Conservation (phyloP, 2,797 vertebrate species). For the Centroberyx gerrardi region DNA sequence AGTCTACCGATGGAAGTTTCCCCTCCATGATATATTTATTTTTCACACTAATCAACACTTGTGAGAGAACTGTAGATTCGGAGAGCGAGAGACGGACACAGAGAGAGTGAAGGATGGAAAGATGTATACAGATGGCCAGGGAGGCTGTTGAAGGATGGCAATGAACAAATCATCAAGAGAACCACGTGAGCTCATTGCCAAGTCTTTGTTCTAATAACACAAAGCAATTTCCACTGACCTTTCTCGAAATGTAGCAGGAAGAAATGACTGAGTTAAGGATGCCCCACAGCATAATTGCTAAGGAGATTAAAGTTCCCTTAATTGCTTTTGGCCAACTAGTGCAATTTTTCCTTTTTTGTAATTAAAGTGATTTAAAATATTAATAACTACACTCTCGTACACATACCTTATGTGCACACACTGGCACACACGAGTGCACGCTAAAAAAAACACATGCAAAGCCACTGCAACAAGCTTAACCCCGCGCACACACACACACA, state of each 20-base stretch:
- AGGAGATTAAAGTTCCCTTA: constrained; percentile 96
- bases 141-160: constrained; percentile 71
- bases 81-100: constrained; percentile 46
- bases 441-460: constrained; percentile 25
- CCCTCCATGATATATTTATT: constrained; percentile 59
- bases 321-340: constrained; percentile 97
- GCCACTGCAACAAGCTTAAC: constrained; percentile 56
- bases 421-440: neutral
- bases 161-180: constrained; percentile 69
- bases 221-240: constrained; percentile 92
- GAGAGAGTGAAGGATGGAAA: constrained; percentile 54
- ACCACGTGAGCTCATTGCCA: constrained; percentile 74
- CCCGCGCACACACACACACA: constrained; percentile 47
- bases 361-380: constrained; percentile 98
- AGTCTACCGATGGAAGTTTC: constrained; percentile 26
- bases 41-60: constrained; percentile 79
- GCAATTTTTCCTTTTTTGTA: constrained; percentile 94
- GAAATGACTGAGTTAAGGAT: constrained; percentile 92
- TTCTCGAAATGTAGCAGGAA: constrained; percentile 88
- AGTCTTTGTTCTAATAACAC: constrained; percentile 90
- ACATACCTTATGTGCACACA: constrained; percentile 34
- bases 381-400: constrained; percentile 88
- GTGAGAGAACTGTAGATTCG: constrained; percentile 39
- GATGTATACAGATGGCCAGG: constrained; percentile 77
- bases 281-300: constrained; percentile 96